Base-by-base conservation (phyloP, 2,888 invertebrate species). In the Rhorus exstirpatorius region DNA sequence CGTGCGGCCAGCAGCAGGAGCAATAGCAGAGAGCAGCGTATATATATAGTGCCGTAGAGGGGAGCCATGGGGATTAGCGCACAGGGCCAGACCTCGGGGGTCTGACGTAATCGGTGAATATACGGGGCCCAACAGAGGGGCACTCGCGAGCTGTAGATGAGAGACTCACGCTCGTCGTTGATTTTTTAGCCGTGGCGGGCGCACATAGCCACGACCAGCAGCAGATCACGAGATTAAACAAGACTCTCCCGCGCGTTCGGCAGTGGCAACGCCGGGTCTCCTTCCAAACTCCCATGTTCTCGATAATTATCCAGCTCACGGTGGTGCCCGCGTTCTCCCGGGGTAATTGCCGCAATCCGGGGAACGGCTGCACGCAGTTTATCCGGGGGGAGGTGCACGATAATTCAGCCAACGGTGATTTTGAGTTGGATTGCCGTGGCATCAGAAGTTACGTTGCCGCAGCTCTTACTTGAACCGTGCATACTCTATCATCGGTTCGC, bases 361-460 rank as follows among this genome's bases (percentile, higher is more conserved):
- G 90, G 90, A 91, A 91, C 89, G 89, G 89, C 89, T 86, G 83
- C 84, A 86, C 86, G 86, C 84, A 84, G 86, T 83, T 86, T 78
- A 76, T 75, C 19, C 46, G 41, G 46, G 46, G 67, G 24, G 46
- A 68, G 51, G 38, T 88, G 89, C 90, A 90, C 89, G 92, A 92
- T 92, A 91, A 92, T 92, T 92, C 90, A 90, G 86, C 90, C 86
- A 91, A 89, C 89, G 90, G 92, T 90, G 91, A 92, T 92, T 92
- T 86, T 90, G 89, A 91, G 89, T 90, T 89, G 89, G 92, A 91
- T 92, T 92, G 92, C 89, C 87, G 87, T 85, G 88, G 91, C 88
- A 79, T 83, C 79, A 91, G 88, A 89, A 91, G 91, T 92, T 91
- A 90, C 89, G 89, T 89, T 87, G 85, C 41, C 51, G 70, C 77